Base-by-base conservation (phyloP, 1,140 invertebrate species). In the Eumaeus atala region DNA sequence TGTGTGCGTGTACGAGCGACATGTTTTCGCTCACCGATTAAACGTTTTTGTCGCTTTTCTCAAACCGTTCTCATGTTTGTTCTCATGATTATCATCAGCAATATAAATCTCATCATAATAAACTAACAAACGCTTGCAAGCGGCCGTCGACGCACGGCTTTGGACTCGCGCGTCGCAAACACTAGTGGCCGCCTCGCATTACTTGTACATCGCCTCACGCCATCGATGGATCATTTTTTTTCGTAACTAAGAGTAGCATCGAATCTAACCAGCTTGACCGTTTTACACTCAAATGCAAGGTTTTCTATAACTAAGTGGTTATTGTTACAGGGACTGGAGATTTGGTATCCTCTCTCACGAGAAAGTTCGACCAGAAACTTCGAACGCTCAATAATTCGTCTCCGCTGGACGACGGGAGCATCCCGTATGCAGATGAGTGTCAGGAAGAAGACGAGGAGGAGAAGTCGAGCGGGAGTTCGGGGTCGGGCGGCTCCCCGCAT, bases 321-420 rank as follows among this genome's bases (percentile, higher is more conserved):
- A 16, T 75, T 72, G 71, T 73, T 68, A 33, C 64, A 88, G 85
- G 84, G 69, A 72, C 79, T 59, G 89, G 90, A 56, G 92, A 92
- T 76, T 77, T 93, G 66, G 88, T 93, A 67, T 89, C 89, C 48
- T 91, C 90, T 64, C 84, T 93, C 58, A 92, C 91, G 35, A 89
- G 89, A 58, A 92, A 91, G 51, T 92, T 92, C 84, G 92, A 92
- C 74, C 89, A 91, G 66, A 92, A 92, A 78, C 77, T 92, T 70
- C 78, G 85, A 48, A 86, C 87, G 56, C 74, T 88, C 17, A 87
- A 87, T 74, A 87, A 84, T 69, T 82, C 84, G 62, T 88, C 87
- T 55, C 87, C 87, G 58, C 77, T 87, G 49, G 80, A 87, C 74
- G 87, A 88, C 74, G 78, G 76, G 68, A 84, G 77, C 69, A 88